These are phyloP conservation scores for Drosophila neotestacea DNA, from an alignment of 2,888 invertebrate genomes.

Conservation along the genomic window DNA sequence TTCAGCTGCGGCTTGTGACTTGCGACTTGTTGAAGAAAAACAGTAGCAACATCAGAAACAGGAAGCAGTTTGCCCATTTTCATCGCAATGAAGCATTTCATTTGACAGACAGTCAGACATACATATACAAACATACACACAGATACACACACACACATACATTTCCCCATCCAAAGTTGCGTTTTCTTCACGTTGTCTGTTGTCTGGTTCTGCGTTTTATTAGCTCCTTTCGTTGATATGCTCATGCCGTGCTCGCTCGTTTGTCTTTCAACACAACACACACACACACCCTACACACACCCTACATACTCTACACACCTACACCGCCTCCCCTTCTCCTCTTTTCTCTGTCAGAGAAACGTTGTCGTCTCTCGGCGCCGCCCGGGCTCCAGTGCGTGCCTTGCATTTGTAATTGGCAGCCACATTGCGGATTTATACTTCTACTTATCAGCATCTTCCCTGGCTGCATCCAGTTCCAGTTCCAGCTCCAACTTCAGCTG, in stretches of 20 bases:
- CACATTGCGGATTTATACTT: conserved; percentile 59
- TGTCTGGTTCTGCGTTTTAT: conserved; percentile 72
- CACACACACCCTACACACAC: conserved; percentile 25
- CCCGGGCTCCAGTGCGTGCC: conserved; percentile 63
- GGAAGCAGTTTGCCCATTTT: conserved; percentile 80
- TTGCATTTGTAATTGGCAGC: conserved; percentile 68
- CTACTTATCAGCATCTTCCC: conserved; percentile 58
- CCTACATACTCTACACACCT: conserved; percentile 26
- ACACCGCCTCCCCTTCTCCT: conserved; percentile 8
- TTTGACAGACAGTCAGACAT: conserved; percentile 57
- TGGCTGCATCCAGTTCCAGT: conserved; percentile 37
- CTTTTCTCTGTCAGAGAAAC: conserved; percentile 21
- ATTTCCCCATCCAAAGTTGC: neutral
- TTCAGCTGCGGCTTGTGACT: conserved; percentile 16
- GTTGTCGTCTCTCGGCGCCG: conserved; percentile 67
- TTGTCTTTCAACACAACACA: conserved; percentile 68
- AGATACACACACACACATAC: conserved; percentile 26
- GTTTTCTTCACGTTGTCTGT: conserved; percentile 15
- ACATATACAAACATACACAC: conserved; percentile 15
- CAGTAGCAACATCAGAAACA: conserved; percentile 53
- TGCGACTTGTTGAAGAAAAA: conserved; percentile 18
- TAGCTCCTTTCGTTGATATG: conserved; percentile 80
- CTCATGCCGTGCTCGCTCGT: conserved; percentile 75
- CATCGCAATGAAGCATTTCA: conserved; percentile 75
- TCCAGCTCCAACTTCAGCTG: conserved; percentile 32